Percentiles rank a stretch among this genome's conserved stretches.
Evolutionary conservation across 2,113 vertebrate genomes (phyloP).

Genomic region (Zapus hudsonius): DNA sequence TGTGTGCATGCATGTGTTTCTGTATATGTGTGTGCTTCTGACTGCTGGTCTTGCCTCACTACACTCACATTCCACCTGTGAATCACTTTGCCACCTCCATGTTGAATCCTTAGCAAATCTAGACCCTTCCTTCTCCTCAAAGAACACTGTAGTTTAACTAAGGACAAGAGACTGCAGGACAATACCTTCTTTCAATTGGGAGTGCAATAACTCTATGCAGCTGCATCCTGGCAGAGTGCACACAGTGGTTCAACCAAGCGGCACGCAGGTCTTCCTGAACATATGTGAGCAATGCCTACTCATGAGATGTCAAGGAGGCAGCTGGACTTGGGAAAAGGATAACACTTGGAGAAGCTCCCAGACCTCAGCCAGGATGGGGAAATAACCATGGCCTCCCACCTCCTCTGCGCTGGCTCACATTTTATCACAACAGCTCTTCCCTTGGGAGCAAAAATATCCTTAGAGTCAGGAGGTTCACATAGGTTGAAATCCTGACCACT

Average conservation of each 20-base stretch:
- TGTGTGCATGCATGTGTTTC: not conserved
- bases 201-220: rapidly evolving
- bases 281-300: not conserved
- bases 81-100: rapidly evolving
- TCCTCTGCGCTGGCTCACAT: rapidly evolving
- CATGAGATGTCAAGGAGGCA: rapidly evolving
- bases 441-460: rapidly evolving
- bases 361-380: rapidly evolving
- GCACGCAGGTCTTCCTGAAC: no score
- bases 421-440: not conserved
- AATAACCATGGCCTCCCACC: rapidly evolving
- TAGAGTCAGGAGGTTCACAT: no score
- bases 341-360: not conserved
- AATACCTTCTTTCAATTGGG: rapidly evolving
- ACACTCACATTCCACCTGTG: rapidly evolving
- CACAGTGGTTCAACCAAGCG: rapidly evolving
- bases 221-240: rapidly evolving
- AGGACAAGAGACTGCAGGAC: rapidly evolving
- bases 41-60: rapidly evolving
- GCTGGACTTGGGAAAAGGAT: rapidly evolving
- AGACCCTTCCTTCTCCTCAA: no score
- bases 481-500: not conserved
- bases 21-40: not conserved
- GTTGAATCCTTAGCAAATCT: rapidly evolving
- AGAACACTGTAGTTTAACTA: rapidly evolving